Evolutionary conservation across 2,797 vertebrate genomes (phyloP).

Genomic region (Pristis pectinata): DNA sequence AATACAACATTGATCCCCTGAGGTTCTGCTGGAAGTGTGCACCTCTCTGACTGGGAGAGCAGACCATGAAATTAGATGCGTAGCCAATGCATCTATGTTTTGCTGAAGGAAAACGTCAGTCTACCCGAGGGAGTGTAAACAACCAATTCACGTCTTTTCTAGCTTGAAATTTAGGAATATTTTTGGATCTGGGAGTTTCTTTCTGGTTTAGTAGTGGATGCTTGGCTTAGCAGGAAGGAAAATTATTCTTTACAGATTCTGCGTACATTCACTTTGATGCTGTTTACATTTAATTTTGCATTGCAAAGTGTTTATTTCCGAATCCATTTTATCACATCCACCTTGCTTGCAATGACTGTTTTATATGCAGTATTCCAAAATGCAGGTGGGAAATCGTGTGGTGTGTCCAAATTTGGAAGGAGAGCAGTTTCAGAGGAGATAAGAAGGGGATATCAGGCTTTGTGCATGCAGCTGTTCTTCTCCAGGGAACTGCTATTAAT

Average conservation of each 20-base stretch:
- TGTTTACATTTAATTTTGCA: background rate
- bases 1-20: background rate
- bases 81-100: background rate
- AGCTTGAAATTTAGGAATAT: background rate
- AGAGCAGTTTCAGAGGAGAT: background rate
- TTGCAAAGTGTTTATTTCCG: background rate
- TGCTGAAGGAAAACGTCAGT: background rate
- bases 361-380: background rate
- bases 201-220: background rate
- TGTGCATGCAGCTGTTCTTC: background rate
- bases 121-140: background rate
- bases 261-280: background rate
- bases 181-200: background rate
- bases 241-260: background rate
- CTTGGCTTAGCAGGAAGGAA: background rate
- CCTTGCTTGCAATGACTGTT: background rate
- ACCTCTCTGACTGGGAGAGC: background rate
- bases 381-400: background rate
- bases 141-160: background rate
- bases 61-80: background rate
- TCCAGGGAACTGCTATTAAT: background rate
- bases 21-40: background rate
- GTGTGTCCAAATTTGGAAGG: background rate
- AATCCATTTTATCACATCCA: background rate
- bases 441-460: background rate